Evolutionary conservation across 1,140 invertebrate genomes (phyloP), one percentile per base, ranked within the genome.

Genomic region (Sycophaga agraensis): DNA sequence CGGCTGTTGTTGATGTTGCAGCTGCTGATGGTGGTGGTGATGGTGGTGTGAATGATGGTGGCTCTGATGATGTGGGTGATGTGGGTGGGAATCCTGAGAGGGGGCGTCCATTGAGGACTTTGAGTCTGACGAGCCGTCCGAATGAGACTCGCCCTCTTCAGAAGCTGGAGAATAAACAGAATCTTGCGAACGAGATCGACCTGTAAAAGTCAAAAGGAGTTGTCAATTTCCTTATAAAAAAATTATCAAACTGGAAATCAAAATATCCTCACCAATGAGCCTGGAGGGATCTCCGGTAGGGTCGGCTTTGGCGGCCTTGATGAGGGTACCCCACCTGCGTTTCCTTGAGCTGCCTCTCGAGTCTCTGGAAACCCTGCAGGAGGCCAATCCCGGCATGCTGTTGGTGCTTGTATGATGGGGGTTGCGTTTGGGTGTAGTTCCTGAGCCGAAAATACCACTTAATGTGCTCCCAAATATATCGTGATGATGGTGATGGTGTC

Each of bases 301-400:
- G n/a, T n/a, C n/a, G 28, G 28, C 28, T 72, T 89, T 91, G n/a
- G 91, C 91, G 35, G 91, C 91, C 73, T 93, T 91, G 66, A 93
- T 92, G 22, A 93, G 80, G 19, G 90, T 92, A 40, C 90, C 89
- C 84, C 83, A 83, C 4, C 79, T 74, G 56, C 79, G 77, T 65
- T 85, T 84, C 43, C 73, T 70, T 0, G 75, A 76, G 37, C 72
- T 73, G 24, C 70, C 71, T 49, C 73, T 68, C 0, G 28, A 54
- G 40, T 68, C 43, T 59, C 71, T 42, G 34, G 73, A 55, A 26
- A 72, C 77, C 67, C 78, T 81, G 5, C 74, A 78, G 22, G 66
- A 74, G 3, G 66, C 73, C 21, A 71, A 64, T 31, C 77, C 82
- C 1, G 73, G 81, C n/a, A 79, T 73, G 49, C 78, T 81, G 45